Base-by-base conservation (phyloP, 2,888 invertebrate genomes). In the Drosophila fulvimacula region DNA sequence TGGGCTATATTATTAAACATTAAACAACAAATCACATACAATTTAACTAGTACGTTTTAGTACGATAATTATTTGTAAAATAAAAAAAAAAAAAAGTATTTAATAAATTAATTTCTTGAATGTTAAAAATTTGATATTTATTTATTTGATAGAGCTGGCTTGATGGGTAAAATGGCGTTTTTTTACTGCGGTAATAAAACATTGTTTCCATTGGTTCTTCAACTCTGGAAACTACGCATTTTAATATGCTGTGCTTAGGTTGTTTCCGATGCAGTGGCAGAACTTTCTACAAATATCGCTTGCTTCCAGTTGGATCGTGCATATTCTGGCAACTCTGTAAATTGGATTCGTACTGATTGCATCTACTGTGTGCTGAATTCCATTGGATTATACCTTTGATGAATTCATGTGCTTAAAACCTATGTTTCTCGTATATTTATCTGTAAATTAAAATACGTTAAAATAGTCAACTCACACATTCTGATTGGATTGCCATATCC, bases 1-100 rank as follows among this genome's bases (percentile, higher is more conserved):
- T 42, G 36, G 59, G 80, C 76, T 66, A 69, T 66, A 69, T 60
- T 55, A 46, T 38, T 58, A 79, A 53, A 53, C 44, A 52, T 19
- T 11, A 24, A 48, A 69, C 34, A 32, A 30, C 1, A 34, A 36
- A 36, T 41, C 19, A 52, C 32, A 44, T 59, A 17, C 38, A 58
- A 62, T 69, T 74, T 55, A 46, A 59, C 38, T 79, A 77, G 82
- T 82, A 88, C 82, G 82, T 82, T 82, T 86, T 82, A 82, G 82
- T 82, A 82, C 82, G 81, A 66, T 70, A 71, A 68, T 41, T 42
- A 59, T 62, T 64, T 71, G 58, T 60, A 61, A 10, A 48, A 58
- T n/a, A 38, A 32, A 21, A 41, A 21, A 39, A 44, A 24, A 57
- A 7, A 60, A n/a, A 63, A 65, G 56, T 69, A 70, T 76, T 79